Evolutionary conservation across 2,797 vertebrate species (phyloP).

Genomic region (Emys orbicularis): DNA sequence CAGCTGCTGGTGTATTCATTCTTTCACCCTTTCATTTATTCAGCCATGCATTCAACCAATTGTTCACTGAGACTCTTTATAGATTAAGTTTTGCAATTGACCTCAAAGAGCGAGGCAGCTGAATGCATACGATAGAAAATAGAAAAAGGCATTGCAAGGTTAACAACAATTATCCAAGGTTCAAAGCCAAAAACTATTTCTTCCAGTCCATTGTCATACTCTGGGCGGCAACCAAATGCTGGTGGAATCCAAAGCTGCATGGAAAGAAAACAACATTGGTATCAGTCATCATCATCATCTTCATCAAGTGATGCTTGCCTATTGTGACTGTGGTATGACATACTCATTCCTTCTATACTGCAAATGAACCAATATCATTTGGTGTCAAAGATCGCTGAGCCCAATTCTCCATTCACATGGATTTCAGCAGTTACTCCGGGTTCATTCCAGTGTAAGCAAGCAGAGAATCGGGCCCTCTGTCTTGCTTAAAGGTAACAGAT

Average conservation of each 20-base stretch:
- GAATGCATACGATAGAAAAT: constrained; percentile 99
- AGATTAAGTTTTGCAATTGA: constrained; percentile 86
- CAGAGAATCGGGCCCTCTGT: background rate
- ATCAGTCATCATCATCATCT: constrained; percentile 8
- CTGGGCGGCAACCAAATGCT: constrained; percentile 95
- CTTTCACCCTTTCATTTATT: background rate
- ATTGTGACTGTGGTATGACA: constrained; percentile 3
- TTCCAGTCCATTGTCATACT: constrained; percentile 95
- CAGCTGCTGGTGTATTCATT: background rate
- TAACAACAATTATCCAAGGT: constrained; percentile 96
- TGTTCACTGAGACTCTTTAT: constrained; percentile 21
- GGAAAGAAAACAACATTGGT: background rate
- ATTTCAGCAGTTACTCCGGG: background rate
- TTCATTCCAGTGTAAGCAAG: background rate
- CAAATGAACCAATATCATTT: background rate
- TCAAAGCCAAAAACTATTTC: constrained; percentile 93
- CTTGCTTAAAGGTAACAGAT: background rate
- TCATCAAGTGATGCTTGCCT: background rate
- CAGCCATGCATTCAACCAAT: constrained; percentile 50
- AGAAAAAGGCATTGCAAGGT: constrained; percentile 95
- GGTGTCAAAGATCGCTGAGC: background rate
- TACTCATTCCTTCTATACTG: fast-evolving
- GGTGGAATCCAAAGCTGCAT: constrained; percentile 96
- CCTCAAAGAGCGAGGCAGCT: constrained; percentile 95
- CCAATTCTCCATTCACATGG: background rate